Evolutionary conservation across 2,888 invertebrate genomes (phyloP), one percentile per base, ranked within the genome.

Genomic region (Panzeria rudis): DNA sequence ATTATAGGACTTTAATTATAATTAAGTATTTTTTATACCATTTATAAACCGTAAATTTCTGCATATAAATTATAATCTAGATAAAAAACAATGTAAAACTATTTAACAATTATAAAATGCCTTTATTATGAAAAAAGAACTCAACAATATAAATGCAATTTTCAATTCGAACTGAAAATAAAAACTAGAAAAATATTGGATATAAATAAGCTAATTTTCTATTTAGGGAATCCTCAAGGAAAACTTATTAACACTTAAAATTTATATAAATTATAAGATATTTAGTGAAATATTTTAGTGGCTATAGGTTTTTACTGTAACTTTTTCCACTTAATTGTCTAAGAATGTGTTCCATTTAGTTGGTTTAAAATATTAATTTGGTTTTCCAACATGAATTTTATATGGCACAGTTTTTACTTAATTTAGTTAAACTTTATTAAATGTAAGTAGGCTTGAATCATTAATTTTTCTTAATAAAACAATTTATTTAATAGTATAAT

Each of bases 1-100:
- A 15, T 72, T 50, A 15, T 72, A 64, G 44, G 47, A 71, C 20
- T 59, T 59, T 41, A 61, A 71, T 44, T 69, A 76, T 41, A 76
- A 52, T 68, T 84, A 84, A 80, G 83, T 75, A 79, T 71, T 84
- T 71, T 83, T 72, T 79, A 86, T 79, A 83, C 80, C 72, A 80
- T 44, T 80, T 64, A 72, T 72, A 32, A 52, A 38, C 7, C 41
- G 20, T 62, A 78, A 69, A 69, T n/a, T 23, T 77, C 23, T 47
- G 20, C 52, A 2, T 32, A 62, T 50, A 25, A 29, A 35, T 4
- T 41, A 68, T 41, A 61, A 69, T 64, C 35, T 54, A 71, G 54
- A 64, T 61, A 61, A 17, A 47, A 13, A 77, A 44, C 23, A 32
- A 44, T 56, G 44, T 61, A 38, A 52, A 54, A 25, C 20, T 61